These are phyloP conservation scores for Opisthocomus hoazin DNA, from an alignment of 2,113 vertebrate species.

Conservation along the genomic window DNA sequence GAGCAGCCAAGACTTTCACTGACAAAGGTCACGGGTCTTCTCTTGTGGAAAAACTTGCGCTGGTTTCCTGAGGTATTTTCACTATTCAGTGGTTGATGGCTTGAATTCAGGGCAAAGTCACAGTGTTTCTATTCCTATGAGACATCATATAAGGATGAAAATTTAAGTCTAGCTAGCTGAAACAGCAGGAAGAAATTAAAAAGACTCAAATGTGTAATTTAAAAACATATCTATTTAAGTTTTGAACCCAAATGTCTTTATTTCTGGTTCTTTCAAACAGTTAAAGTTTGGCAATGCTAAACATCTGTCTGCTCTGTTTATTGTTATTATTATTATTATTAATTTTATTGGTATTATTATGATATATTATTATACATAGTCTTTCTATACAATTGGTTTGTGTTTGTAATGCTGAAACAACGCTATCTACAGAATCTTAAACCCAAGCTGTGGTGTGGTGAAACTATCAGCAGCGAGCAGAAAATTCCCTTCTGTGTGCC, in stretches of 20 bases:
- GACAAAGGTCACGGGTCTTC: neutral
- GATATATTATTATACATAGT: neutral
- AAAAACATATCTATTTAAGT: neutral
- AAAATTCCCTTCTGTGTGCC: neutral
- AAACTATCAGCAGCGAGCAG: neutral
- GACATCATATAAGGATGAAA: neutral
- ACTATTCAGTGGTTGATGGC: neutral
- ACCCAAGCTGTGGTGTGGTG: neutral
- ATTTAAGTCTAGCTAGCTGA: neutral
- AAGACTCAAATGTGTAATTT: neutral
- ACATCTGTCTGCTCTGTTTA: neutral
- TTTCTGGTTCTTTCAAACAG: neutral
- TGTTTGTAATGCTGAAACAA: neutral
- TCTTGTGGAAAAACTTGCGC: neutral
- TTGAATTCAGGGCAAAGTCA: neutral
- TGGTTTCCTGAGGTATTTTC: neutral
- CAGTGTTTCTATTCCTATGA: neutral
- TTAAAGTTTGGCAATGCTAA: neutral
- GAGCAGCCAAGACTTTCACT: neutral
- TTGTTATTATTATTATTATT: neutral
- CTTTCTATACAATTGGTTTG: neutral
- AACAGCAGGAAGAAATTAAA: neutral
- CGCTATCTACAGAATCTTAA: neutral
- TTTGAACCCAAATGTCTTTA: neutral
- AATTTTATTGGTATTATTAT: neutral